Conservation (phyloP, 2,113 vertebrate species). For the Alethe diademata region DNA sequence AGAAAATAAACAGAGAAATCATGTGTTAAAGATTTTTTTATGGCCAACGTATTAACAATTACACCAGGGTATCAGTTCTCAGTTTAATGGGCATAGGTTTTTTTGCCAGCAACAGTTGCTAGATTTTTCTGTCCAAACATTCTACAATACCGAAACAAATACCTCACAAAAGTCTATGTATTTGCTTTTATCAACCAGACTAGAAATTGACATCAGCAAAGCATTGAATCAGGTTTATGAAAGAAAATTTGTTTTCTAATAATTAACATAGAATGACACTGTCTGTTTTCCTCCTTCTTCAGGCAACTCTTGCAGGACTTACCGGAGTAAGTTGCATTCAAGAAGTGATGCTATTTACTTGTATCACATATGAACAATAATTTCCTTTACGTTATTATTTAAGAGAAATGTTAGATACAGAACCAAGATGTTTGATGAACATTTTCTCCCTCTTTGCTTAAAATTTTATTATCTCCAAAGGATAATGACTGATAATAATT, state of each 20-base stretch:
- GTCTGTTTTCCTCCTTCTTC: neutral
- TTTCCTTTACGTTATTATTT: neutral
- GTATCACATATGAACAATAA: neutral
- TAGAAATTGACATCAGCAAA: neutral
- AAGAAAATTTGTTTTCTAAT: neutral
- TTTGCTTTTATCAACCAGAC: neutral
- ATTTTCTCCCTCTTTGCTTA: neutral
- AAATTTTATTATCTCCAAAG: neutral
- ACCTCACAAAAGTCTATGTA: neutral
- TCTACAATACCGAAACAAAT: neutral
- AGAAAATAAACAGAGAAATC: neutral
- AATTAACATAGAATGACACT: neutral
- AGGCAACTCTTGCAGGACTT: neutral
- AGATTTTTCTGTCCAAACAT: neutral
- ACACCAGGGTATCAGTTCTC: neutral
- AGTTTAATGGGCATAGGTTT: neutral
- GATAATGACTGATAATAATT: neutral
- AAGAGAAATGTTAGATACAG: neutral
- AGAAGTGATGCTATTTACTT: neutral
- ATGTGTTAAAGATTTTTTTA: neutral
- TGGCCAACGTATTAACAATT: neutral
- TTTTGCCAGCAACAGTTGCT: neutral
- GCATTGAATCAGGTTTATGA: neutral
- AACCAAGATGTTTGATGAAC: neutral
- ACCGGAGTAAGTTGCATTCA: neutral